Percentiles rank a stretch among this genome's conserved stretches.
phyloP scores from a whole-genome alignment of 2,113 vertebrate genomes.

The Chaetorhynchus papuensis region DNA sequence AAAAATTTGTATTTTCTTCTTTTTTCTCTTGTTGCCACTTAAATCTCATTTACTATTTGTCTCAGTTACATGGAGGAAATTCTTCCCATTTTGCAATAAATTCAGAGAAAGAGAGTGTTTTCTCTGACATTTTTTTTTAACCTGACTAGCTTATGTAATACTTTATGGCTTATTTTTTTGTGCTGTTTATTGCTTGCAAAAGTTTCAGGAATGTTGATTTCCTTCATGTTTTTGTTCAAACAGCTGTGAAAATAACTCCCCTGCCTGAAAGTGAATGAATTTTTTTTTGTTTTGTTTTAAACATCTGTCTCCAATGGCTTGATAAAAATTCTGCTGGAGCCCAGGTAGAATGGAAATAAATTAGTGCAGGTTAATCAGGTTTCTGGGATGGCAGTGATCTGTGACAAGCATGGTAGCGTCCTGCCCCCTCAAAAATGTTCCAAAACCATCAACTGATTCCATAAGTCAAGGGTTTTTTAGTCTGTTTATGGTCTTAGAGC shows the following conservation, averaged over 20 bases:
- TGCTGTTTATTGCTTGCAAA: background rate
- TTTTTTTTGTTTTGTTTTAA: background rate
- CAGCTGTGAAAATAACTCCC: background rate
- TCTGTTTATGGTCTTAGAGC: background rate
- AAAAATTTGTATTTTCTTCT: background rate
- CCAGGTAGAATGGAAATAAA: background rate
- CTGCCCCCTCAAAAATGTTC: background rate
- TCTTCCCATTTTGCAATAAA: background rate
- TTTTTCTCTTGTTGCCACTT: background rate
- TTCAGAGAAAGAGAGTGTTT: background rate
- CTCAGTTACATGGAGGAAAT: background rate
- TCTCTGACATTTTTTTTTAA: background rate
- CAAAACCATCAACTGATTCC: background rate
- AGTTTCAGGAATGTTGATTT: background rate
- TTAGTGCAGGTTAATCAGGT: background rate
- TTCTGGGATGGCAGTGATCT: background rate
- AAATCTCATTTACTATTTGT: background rate
- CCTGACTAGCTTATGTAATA: background rate
- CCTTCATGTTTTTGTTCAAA: background rate
- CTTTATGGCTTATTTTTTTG: background rate
- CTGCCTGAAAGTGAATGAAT: background rate
- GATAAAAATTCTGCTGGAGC: background rate
- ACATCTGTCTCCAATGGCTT: background rate
- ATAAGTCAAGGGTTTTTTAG: background rate
- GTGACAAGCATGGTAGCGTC: background rate